These are phyloP conservation scores for Drosophila triauraria DNA, from an alignment of 1,140 invertebrate genomes.

Conservation along the genomic window DNA sequence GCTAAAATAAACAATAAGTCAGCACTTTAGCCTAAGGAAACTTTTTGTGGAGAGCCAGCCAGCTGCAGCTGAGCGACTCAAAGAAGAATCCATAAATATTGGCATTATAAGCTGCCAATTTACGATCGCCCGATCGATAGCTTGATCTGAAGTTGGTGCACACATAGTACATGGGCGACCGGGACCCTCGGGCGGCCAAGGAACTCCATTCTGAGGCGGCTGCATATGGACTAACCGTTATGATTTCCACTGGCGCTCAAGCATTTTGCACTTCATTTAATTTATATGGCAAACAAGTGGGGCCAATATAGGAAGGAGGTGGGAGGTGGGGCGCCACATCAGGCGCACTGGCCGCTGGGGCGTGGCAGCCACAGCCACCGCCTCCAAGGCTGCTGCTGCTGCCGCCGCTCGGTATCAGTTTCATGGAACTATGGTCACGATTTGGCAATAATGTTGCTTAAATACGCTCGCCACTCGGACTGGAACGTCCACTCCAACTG, in stretches of 20 bases:
- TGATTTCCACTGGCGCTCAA: conserved; percentile 56
- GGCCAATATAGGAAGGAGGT: conserved; percentile 15
- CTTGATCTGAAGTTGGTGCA: conserved; percentile 68
- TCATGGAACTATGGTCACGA: conserved; percentile 85
- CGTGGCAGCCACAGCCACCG: conserved; percentile 40
- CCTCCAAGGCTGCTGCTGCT: conserved; percentile 26
- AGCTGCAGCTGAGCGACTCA: not conserved
- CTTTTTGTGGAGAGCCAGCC: not conserved
- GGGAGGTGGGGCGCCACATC: conserved; percentile 59
- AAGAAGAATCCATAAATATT: conserved; percentile 63
- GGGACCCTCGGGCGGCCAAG: conserved; percentile 9
- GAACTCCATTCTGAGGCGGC: conserved; percentile 12
- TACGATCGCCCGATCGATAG: conserved; percentile 66
- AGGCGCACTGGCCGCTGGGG: conserved; percentile 58
- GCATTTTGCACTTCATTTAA: conserved; percentile 80
- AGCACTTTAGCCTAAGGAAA: not conserved
- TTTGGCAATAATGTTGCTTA: conserved; percentile 85
- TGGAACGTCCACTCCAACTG: conserved; percentile 38
- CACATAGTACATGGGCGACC: conserved; percentile 32
- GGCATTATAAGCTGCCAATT: conserved; percentile 68
- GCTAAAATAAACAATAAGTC: not conserved
- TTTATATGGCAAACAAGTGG: conserved; percentile 73
- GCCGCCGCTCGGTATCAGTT: conserved; percentile 79
- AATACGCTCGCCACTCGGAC: conserved; percentile 67
- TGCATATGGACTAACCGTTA: conserved; percentile 67